phyloP scores from a whole-genome alignment of 2,888 invertebrate genomes.

The Dendrolimus houi region DNA sequence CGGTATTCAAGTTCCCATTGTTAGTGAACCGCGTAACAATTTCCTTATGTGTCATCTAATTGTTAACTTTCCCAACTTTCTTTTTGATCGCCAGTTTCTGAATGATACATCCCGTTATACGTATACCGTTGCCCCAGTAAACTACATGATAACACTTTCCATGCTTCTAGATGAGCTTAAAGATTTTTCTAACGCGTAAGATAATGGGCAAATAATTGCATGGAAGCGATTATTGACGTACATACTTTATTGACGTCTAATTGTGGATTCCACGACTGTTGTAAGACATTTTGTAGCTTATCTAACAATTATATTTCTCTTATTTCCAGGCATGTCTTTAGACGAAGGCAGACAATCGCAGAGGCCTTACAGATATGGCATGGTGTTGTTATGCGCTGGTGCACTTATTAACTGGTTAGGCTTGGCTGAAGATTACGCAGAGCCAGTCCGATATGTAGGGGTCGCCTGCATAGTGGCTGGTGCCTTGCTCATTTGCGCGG shows the following conservation, averaged over 20 bases:
- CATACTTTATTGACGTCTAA: background rate
- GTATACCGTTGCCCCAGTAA: conserved; percentile 47
- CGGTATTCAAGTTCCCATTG: conserved; percentile 9
- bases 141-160: conserved; percentile 46
- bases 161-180: conserved; percentile 22
- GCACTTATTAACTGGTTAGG: conserved; percentile 86
- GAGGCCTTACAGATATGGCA: conserved; percentile 83
- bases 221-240: background rate
- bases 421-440: conserved; percentile 82
- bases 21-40: conserved; percentile 19
- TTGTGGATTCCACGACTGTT: background rate
- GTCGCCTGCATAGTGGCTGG: conserved; percentile 85
- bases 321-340: conserved; percentile 78
- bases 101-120: conserved; percentile 53
- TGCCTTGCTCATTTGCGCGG: conserved; percentile 82
- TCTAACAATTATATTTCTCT: background rate
- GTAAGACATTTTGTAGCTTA: background rate
- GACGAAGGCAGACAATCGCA: conserved; percentile 81
- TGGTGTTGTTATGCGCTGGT: conserved; percentile 83
- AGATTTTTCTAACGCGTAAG: background rate
- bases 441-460: conserved; percentile 83
- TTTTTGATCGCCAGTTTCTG: conserved; percentile 48
- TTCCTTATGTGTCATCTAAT: conserved; percentile 42
- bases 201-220: conserved; percentile 5
- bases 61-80: conserved; percentile 68